phyloP scores from a whole-genome alignment of 1,140 invertebrate species.

The Himalopsyche phryganea region DNA sequence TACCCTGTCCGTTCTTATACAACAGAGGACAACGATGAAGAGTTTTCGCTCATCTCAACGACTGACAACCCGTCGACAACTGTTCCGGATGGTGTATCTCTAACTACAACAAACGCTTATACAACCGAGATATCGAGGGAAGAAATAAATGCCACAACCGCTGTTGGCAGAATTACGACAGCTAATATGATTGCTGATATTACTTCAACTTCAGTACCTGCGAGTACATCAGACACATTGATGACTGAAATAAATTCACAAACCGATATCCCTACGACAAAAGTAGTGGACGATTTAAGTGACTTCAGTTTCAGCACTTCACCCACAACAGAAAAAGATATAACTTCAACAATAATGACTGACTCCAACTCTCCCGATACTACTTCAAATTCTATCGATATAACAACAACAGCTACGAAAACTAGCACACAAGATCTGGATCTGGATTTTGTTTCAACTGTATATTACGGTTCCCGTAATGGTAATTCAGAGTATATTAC shows the following conservation, averaged over 20 bases:
- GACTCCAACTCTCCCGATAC: constrained; percentile 6
- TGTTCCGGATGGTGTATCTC: neutral
- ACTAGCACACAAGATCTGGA: constrained; percentile 22
- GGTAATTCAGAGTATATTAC: constrained; percentile 12
- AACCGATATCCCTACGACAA: constrained; percentile 1
- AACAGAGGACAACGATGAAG: neutral
- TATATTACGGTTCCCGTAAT: constrained; percentile 20
- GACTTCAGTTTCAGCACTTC: constrained; percentile 18
- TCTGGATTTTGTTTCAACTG: constrained; percentile 22
- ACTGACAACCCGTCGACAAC: neutral
- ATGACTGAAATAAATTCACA: neutral
- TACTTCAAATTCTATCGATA: constrained; percentile 12
- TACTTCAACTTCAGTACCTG: neutral
- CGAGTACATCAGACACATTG: neutral
- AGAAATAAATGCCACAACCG: neutral
- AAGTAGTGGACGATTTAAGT: constrained; percentile 7
- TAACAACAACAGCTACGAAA: constrained; percentile 14
- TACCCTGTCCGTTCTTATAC: no score
- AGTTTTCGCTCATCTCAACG: neutral
- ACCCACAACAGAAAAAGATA: neutral
- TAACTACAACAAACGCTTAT: neutral
- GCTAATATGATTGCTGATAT: neutral
- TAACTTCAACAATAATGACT: neutral
- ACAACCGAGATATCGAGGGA: neutral
- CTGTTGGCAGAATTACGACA: neutral